These are phyloP conservation scores for Genyomyrus donnyi DNA, from an alignment of 2,113 vertebrate genomes.

Conservation along the genomic window DNA sequence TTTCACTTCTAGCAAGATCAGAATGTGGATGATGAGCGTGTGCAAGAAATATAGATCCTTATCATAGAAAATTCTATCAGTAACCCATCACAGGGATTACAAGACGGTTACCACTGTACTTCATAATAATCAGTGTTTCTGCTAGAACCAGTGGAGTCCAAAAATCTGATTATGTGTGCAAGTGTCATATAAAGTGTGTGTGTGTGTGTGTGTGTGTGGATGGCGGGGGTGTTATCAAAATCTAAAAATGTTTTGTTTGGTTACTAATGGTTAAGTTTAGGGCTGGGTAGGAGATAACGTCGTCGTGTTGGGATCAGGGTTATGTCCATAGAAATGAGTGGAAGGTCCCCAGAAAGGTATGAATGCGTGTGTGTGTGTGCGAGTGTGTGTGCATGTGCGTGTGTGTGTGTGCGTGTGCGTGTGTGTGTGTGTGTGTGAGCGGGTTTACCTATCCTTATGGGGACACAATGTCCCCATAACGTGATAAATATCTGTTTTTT, in stretches of 20 bases:
- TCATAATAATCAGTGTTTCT: conserved; percentile 64
- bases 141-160: conserved; percentile 40
- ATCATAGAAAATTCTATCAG: conserved; percentile 55
- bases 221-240: neutral
- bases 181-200: too few species aligned
- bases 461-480: too few species aligned
- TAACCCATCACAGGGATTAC: conserved; percentile 53
- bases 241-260: neutral
- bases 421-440: too few species aligned
- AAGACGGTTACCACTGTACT: conserved; percentile 67
- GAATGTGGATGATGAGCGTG: conserved; percentile 44
- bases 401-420: too few species aligned
- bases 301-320: neutral
- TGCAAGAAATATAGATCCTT: conserved; percentile 29
- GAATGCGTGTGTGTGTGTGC: neutral
- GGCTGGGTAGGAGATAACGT: neutral
- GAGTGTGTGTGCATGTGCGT: neutral
- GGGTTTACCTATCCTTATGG: too few species aligned
- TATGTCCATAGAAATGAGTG: neutral
- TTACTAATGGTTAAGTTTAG: neutral
- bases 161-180: conserved; percentile 17
- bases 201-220: too few species aligned
- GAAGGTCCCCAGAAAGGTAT: neutral
- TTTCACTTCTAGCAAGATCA: conserved; percentile 43
- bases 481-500: too few species aligned